These are phyloP conservation scores for Nowickia ferox DNA, from an alignment of 2,888 invertebrate species.

Conservation along the genomic window DNA sequence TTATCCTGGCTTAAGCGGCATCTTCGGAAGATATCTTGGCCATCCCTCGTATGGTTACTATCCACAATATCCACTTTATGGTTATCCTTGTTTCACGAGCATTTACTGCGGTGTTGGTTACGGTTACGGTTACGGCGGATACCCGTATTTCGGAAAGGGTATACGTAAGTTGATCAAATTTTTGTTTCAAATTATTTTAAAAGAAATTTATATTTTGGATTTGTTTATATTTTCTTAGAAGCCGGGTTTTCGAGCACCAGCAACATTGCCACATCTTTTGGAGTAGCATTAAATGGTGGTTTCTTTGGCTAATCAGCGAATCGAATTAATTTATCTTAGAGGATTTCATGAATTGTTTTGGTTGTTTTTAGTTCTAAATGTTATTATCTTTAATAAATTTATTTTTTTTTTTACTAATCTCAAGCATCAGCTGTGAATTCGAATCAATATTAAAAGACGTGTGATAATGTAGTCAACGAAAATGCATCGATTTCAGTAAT, in stretches of 20 bases:
- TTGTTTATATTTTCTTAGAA: constrained; percentile 70
- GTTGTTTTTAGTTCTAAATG: not conserved
- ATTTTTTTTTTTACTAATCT: not conserved
- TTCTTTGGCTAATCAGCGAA: constrained; percentile 65
- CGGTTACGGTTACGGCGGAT: constrained; percentile 51
- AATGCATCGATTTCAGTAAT: too few species aligned
- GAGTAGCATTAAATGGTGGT: constrained; percentile 64
- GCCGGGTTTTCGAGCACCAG: constrained; percentile 73
- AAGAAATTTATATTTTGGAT: constrained; percentile 70
- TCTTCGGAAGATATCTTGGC: constrained; percentile 32
- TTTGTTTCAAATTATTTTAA: constrained; percentile 18
- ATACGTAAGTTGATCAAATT: constrained; percentile 61
- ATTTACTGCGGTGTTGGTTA: constrained; percentile 60
- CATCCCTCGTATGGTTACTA: constrained; percentile 60
- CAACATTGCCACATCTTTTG: constrained; percentile 66
- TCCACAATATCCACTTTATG: constrained; percentile 67
- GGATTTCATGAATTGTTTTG: not conserved
- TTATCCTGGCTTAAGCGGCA: constrained; percentile 40
- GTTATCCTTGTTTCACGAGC: constrained; percentile 59
- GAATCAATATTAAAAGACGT: too few species aligned
- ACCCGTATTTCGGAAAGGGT: constrained; percentile 69
- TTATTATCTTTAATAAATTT: not conserved
- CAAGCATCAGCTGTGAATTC: too few species aligned
- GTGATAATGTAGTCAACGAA: too few species aligned
- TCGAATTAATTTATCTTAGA: not conserved